Base-by-base conservation (phyloP, 2,888 invertebrate species). In the Platypus cylindrus region DNA sequence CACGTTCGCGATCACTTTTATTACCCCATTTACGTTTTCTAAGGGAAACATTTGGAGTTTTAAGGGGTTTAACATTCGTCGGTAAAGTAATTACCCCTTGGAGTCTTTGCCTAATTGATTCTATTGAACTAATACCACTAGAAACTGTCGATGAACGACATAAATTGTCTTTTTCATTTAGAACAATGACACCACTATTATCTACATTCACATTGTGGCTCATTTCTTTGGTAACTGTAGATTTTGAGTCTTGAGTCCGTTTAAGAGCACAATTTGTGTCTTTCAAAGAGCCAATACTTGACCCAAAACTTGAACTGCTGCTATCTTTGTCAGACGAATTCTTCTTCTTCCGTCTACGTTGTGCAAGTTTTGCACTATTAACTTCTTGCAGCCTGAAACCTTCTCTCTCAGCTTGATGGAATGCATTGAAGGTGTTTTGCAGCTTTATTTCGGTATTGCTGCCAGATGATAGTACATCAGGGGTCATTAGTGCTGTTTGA, bases 361-460 rank as follows among this genome's bases (percentile, higher is more conserved):
- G 75, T 8, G 80, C 79, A 34, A 81, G 60, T 45, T 76, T 75
- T 0, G 81, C 80, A 35, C 71, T 73, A 17, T 71, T 67, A 1
- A 82, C 82, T 48, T 80, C 80, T 56, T 78, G 69, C 36, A 83
- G 61, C 27, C 78, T 65, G 56, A 83, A 81, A n/a, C 81, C 80
- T 52, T 78, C 75, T 12, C 71, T 61, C 32, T 75, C 72, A 1
- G 79, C 80, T 50, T 69, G 66, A 46, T 75, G 71, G 60, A 78
- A 79, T 25, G 79, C 78, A 50, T 69, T 67, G 54, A 78, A 70
- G 1, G 79, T 77, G 23, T 69, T 71, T 47, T 70, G 70, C 40
- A 78, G 60, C 25, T 62, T 59, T 46, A 68, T 68, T n/a, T 71
- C 66, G 0, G 66, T 58, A 17, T 62, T 55, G 4, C 61, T 55